Conservation (phyloP, 2,888 invertebrate genomes). For the Pterostichus madidus region DNA sequence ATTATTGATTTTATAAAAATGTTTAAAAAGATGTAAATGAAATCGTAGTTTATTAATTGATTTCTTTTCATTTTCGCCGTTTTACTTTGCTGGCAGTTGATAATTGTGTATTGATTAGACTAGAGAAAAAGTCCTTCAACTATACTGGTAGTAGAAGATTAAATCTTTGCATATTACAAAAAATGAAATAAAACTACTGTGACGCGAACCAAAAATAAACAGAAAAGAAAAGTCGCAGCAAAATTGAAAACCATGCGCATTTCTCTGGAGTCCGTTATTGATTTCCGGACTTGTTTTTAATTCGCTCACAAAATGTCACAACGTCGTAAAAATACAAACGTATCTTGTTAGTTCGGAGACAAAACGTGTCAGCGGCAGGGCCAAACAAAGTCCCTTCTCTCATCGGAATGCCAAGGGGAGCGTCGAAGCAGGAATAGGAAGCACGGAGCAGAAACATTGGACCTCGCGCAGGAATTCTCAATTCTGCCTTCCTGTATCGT, state of each 20-base stretch:
- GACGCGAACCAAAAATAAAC: slow-evolving; percentile 14
- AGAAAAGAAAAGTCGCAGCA: not conserved
- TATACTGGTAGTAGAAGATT: not conserved
- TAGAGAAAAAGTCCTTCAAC: not conserved
- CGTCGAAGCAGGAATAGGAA: too few relatives aligned
- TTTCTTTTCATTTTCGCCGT: too few relatives aligned
- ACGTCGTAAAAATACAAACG: slow-evolving; percentile 63
- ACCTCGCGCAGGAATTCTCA: slow-evolving; percentile 50
- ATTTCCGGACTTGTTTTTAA: slow-evolving; percentile 55
- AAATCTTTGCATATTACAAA: slow-evolving; percentile 2
- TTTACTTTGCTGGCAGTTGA: too few relatives aligned
- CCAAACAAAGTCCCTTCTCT: slow-evolving; percentile 55
- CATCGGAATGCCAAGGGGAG: slow-evolving; percentile 55
- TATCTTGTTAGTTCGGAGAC: slow-evolving; percentile 62
- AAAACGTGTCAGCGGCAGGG: slow-evolving; percentile 58
- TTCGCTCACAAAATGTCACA: slow-evolving; percentile 58
- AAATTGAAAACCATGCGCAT: slow-evolving; percentile 29
- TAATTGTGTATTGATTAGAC: not conserved
- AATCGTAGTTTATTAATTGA: too few relatives aligned
- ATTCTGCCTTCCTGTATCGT: slow-evolving; percentile 60
- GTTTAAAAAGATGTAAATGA: too few relatives aligned
- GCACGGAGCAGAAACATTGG: too few relatives aligned
- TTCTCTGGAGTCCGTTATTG: slow-evolving; percentile 47
- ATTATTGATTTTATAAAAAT: too few relatives aligned
- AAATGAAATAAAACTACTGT: not conserved